Evolutionary conservation across 2,113 vertebrate genomes (phyloP).

Genomic region (Xenopus laevis): DNA sequence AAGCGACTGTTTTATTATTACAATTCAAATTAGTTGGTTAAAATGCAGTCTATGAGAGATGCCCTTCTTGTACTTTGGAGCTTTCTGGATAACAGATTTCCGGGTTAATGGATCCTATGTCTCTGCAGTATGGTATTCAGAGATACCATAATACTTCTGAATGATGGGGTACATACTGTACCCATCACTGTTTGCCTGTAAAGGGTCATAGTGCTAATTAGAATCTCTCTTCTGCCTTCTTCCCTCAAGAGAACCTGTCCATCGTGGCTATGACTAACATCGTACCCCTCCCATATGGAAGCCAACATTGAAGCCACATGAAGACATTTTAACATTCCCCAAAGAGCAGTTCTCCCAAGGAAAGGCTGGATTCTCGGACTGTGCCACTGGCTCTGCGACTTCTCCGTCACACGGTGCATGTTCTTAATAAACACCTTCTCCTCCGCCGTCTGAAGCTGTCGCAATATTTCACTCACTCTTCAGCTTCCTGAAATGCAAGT

Average conservation of each 20-base stretch:
- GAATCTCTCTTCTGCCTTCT: no score
- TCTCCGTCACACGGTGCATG: slow-evolving; percentile 29
- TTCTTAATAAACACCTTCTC: slow-evolving; percentile 4
- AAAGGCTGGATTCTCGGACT: slow-evolving; percentile 15
- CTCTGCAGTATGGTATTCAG: no score
- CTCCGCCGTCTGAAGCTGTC: slow-evolving; percentile 5
- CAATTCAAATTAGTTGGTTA: no score
- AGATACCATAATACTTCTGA: no score
- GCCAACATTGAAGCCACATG: not conserved
- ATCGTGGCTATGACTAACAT: slow-evolving; percentile 10
- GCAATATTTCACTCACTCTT: not conserved
- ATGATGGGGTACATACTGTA: no score
- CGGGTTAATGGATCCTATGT: no score
- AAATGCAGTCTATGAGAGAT: no score
- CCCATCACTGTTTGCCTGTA: no score
- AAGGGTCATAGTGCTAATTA: no score
- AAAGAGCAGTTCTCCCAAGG: slow-evolving; percentile 10
- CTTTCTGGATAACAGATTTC: no score
- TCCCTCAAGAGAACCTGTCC: slow-evolving; percentile 1
- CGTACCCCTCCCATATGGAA: not conserved
- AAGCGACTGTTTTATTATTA: no score
- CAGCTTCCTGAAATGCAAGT: slow-evolving; percentile 11
- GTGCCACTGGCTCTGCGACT: slow-evolving; percentile 2
- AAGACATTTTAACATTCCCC: slow-evolving; percentile 26
- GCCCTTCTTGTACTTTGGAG: no score